Base-by-base conservation (phyloP, 2,888 invertebrate species). In the Erannis defoliaria region DNA sequence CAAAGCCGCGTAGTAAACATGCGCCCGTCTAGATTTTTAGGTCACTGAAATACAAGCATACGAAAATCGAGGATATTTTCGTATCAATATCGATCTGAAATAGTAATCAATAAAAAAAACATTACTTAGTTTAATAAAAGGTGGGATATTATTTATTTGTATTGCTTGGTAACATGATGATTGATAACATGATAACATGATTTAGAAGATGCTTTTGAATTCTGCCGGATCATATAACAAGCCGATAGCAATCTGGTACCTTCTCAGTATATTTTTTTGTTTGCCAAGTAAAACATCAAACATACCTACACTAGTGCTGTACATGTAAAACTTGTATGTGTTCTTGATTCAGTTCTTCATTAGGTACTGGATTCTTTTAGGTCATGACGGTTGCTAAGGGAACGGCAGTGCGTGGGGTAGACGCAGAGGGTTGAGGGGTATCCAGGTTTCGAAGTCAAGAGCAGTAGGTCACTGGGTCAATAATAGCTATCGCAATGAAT, bases 391-490 rank as follows among this genome's bases (percentile, higher is more conserved):
- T 59, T 54, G 48, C 48, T 26, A 54, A 37, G 64, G 40, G 49
- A 57, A 45, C 26, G 38, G 48, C 42, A 38, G 42, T 31, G 49
- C 42, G 53, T 42, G 53, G 45, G 40, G 68, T 62, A 61, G 62
- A 56, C 63, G 49, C 54, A 66, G 73, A 72, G 71, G 77, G 67
- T 64, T 67, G 66, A 69, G 72, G 65, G 67, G 67, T 82, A 55
- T 82, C 82, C 76, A 80, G 84, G 81, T 81, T 84, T 83, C 70
- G 63, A 72, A 85, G 86, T 82, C 93, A 93, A 93, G 93, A 93
- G 88, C 90, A 93, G 59, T 88, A 75, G 89, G 93, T 87, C 84
- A 93, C 76, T 90, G 71, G 93, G 93, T 89, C 92, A 90, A 78
- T 76, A 70, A 75, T 76, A 76, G 65, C 70, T 64, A 65, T 66